Conservation (phyloP, 2,797 vertebrate species). For the Apogon hyalosoma region DNA sequence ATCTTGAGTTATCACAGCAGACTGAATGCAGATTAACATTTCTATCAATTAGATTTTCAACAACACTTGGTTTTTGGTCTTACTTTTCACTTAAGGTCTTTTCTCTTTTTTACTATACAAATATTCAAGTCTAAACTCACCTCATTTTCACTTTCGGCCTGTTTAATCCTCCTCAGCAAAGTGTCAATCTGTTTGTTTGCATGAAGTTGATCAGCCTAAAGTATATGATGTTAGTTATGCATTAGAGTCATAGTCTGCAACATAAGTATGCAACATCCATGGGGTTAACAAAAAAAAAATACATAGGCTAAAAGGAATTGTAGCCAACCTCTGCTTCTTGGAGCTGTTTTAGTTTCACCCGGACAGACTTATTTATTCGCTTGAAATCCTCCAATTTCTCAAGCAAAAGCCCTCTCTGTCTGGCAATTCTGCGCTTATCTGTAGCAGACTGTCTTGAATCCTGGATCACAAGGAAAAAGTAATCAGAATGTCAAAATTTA, state of each 20-base stretch:
- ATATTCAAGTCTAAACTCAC: conserved; percentile 45
- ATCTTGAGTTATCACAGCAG: background rate
- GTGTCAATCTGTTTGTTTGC: conserved; percentile 62
- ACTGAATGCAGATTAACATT: no score
- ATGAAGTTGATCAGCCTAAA: conserved; percentile 73
- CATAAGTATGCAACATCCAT: background rate
- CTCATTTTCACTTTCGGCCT: conserved; percentile 84
- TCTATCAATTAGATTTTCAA: no score
- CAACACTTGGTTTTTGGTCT: no score
- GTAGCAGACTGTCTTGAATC: conserved; percentile 62
- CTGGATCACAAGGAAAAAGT: conserved; percentile 50
- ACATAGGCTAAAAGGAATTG: background rate
- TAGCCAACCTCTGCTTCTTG: conserved; percentile 81
- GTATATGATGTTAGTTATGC: conserved; percentile 1
- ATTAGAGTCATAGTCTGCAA: background rate
- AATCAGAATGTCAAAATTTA: conserved; percentile 2
- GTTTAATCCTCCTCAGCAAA: conserved; percentile 81
- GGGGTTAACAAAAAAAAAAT: background rate
- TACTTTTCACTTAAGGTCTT: no score
- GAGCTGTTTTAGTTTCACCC: conserved; percentile 79
- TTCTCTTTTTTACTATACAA: no score
- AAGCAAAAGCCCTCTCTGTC: conserved; percentile 83
- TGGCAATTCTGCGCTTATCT: conserved; percentile 69
- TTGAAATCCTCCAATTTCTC: conserved; percentile 86
- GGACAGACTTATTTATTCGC: conserved; percentile 80